Evolutionary conservation across 2,888 invertebrate genomes (phyloP), one percentile per base, ranked within the genome.

Genomic region (Stratiomys singularior): DNA sequence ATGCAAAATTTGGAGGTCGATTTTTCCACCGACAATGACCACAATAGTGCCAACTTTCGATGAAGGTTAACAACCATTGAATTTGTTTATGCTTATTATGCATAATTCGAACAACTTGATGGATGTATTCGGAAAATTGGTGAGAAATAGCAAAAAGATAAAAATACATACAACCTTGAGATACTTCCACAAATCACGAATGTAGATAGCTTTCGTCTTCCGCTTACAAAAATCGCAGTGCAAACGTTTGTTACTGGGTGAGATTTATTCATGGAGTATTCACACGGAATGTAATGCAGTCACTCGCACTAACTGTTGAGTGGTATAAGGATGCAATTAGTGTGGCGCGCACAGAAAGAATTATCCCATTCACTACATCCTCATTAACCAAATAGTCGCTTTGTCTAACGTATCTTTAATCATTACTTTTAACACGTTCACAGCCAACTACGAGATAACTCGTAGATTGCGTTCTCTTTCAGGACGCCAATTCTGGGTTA

Each of bases 11-110:
- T 25, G 23, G 69, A 69, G 23, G 69, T 23, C 46, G 44, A 47
- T 47, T 47, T n/a, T 69, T 47, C 47, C 46, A 37, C 64, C 46
- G 69, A 69, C 69, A 69, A 69, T 69, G 69, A 47, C 69, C 69
- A 46, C 46, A 66, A 66, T 66, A 66, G 18, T 25, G 44, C 67
- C 27, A 69, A 69, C 47, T 1, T 69, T 47, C 46, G 46, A 44
- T 15, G 69, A 69, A 69, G 69, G 69, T 69, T 47, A 69, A 46
- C 46, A 69, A 46, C 69, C 46, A 30, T 64, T 30, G 30, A 30
- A 4, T 64, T 64, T 30, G 21, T 3, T 60, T 23, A 13, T 5
- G 21, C 11, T 25, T 23, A 23, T 4, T 18, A 18, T 23, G 11
- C 4, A 21, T n/a, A 60, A 11, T 25, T 60, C 60, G 60, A 18